Evolutionary conservation across 1,140 invertebrate genomes (phyloP).

Genomic region (Macrocentrus cingulum): DNA sequence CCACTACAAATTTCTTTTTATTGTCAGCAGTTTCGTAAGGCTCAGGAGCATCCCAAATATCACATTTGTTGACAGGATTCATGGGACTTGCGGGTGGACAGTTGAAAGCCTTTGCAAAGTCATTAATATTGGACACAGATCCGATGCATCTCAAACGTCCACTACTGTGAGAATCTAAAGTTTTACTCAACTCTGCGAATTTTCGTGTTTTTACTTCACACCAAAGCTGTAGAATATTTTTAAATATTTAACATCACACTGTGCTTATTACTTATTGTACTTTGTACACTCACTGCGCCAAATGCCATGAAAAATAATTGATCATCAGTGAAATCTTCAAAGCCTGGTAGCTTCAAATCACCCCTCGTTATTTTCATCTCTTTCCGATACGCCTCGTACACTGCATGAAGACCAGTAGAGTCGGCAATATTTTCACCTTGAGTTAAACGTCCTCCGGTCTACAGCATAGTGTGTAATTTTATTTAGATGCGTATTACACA

Average conservation of each 20-base stretch:
- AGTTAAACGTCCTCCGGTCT: background rate
- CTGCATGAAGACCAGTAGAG: slow-evolving; percentile 56
- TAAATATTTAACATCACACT: too few species aligned
- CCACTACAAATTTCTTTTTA: slow-evolving; percentile 1
- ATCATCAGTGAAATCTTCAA: slow-evolving; percentile 54
- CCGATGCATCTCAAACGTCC: slow-evolving; percentile 6
- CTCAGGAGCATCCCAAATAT: slow-evolving; percentile 4
- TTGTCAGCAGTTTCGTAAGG: slow-evolving; percentile 1
- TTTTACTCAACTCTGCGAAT: background rate
- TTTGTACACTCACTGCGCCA: slow-evolving; percentile 52
- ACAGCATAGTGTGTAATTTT: too few species aligned
- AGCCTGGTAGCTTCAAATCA: slow-evolving; percentile 44
- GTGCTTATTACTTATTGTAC: too few species aligned
- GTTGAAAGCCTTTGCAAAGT: slow-evolving; percentile 16
- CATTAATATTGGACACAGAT: slow-evolving; percentile 16
- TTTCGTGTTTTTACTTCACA: slow-evolving; percentile 7
- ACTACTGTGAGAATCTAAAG: slow-evolving; percentile 9
- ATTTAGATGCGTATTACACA: background rate
- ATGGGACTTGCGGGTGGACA: slow-evolving; percentile 16
- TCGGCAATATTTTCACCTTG: slow-evolving; percentile 50
- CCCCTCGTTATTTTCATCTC: slow-evolving; percentile 10
- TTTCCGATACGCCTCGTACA: slow-evolving; percentile 30
- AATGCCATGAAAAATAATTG: slow-evolving; percentile 56
- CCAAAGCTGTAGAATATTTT: too few species aligned
- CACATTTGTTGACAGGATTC: slow-evolving; percentile 21